A percentile compares a stretch with the other conserved stretches of the same genome.
phyloP scores from a whole-genome alignment of 2,797 vertebrate genomes.

The Leptodactylus fallax region DNA sequence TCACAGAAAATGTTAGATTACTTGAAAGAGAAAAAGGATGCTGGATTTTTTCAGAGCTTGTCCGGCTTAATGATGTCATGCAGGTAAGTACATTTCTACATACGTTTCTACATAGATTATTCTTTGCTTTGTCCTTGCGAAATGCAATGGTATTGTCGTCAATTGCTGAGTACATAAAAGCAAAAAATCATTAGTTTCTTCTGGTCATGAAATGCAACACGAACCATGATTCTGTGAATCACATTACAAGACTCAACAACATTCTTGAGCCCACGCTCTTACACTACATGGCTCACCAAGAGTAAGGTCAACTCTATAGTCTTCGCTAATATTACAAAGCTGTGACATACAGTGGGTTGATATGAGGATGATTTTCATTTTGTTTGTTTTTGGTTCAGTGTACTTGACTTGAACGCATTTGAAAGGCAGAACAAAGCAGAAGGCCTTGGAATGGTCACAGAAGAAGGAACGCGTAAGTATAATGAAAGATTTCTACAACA shows the following conservation, averaged over 20 bases:
- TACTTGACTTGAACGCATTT: constrained; percentile 97
- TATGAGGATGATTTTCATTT: constrained; percentile 24
- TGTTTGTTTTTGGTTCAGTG: constrained; percentile 76
- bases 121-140: constrained; percentile 21
- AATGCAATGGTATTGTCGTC: background rate
- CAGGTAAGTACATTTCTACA: constrained; percentile 80
- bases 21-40: constrained; percentile 96
- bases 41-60: constrained; percentile 96
- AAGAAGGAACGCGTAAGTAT: constrained; percentile 98
- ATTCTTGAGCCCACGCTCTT: constrained; percentile 61
- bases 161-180: background rate
- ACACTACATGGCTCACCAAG: constrained; percentile 40
- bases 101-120: background rate
- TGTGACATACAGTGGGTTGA: background rate
- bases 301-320: constrained; percentile 24
- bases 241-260: background rate
- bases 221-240: constrained; percentile 4
- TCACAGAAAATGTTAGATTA: constrained; percentile 98
- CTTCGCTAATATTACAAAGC: background rate
- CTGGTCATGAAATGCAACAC: background rate
- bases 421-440: constrained; percentile 99
- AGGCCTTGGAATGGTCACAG: constrained; percentile 98
- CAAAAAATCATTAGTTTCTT: background rate
- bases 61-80: constrained; percentile 98
- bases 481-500: background rate